Percentiles rank a stretch among this genome's conserved stretches.
Conservation (phyloP, 92 coral and sea anemone genomes). For the Blastomussa wellsi region DNA sequence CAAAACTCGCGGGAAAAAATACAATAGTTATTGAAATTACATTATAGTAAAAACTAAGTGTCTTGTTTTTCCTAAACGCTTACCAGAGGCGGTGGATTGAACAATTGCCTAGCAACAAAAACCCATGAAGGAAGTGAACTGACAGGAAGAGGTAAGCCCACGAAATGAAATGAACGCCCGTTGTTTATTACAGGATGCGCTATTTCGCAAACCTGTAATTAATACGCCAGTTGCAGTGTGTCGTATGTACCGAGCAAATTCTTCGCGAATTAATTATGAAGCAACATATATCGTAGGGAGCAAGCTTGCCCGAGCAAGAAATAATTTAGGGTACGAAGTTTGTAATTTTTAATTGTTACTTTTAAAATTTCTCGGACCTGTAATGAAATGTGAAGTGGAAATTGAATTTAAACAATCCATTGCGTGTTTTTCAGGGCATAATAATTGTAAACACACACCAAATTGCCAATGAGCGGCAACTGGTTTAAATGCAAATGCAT, state of each 20-base stretch:
- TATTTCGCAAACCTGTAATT: background rate
- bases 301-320: too few species aligned
- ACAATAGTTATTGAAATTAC: slow-evolving; percentile 10
- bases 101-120: background rate
- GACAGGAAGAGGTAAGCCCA: slow-evolving; percentile 20
- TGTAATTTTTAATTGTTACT: background rate
- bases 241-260: background rate
- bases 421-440: slow-evolving; percentile 3
- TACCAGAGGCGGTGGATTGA: background rate
- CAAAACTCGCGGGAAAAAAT: background rate
- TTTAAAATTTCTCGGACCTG: background rate
- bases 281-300: background rate
- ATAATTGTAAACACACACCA: background rate
- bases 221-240: background rate
- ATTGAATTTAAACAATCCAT: background rate
- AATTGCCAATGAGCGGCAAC: slow-evolving; percentile 15
- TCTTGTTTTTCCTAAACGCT: slow-evolving; percentile 3
- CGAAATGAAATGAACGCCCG: background rate
- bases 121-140: slow-evolving; percentile 3
- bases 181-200: background rate
- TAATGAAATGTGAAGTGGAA: background rate
- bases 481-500: background rate
- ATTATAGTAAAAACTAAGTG: background rate
- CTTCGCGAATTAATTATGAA: background rate
- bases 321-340: background rate